A percentile compares a stretch with the other conserved stretches of the same genome.
These are phyloP conservation scores for Rapana venosa DNA, from an alignment of 2,888 invertebrate species.

Conservation along the genomic window DNA sequence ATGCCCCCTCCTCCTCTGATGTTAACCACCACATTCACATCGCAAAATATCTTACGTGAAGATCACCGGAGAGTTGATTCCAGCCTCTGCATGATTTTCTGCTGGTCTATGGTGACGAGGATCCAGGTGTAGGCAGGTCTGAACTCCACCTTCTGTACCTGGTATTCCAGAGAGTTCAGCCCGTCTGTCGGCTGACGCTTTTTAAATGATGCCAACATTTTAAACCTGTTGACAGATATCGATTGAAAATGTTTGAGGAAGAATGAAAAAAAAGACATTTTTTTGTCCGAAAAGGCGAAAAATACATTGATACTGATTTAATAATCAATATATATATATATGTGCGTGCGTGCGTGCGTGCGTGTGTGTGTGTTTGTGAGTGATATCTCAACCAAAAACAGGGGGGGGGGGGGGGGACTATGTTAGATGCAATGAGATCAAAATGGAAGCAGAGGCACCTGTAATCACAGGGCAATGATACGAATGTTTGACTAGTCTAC, in stretches of 20 bases:
- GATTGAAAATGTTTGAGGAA: too few relatives aligned
- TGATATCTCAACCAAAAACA: too few relatives aligned
- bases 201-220: constrained; percentile 42
- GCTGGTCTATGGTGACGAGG: constrained; percentile 43
- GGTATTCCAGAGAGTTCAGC: constrained; percentile 49
- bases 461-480: too few relatives aligned
- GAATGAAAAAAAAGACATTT: too few relatives aligned
- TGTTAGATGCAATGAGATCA: too few relatives aligned
- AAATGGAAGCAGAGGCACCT: too few relatives aligned
- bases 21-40: not conserved
- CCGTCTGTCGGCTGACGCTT: constrained; percentile 50
- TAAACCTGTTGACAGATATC: constrained; percentile 37
- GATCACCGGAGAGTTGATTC: too few relatives aligned
- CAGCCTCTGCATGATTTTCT: constrained; percentile 37
- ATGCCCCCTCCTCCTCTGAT: too few relatives aligned
- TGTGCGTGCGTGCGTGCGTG: not conserved
- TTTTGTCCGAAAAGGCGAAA: too few relatives aligned
- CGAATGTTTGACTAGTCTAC: too few relatives aligned
- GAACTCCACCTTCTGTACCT: constrained; percentile 45
- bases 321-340: not conserved
- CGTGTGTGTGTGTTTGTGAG: too few relatives aligned
- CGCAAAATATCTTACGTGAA: not conserved
- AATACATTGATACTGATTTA: not conserved
- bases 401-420: too few relatives aligned
- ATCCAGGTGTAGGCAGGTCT: constrained; percentile 48